A percentile compares a stretch with the other conserved stretches of the same genome.
Conservation (phyloP, 2,888 invertebrate species). For the Harpalus rufipes region DNA sequence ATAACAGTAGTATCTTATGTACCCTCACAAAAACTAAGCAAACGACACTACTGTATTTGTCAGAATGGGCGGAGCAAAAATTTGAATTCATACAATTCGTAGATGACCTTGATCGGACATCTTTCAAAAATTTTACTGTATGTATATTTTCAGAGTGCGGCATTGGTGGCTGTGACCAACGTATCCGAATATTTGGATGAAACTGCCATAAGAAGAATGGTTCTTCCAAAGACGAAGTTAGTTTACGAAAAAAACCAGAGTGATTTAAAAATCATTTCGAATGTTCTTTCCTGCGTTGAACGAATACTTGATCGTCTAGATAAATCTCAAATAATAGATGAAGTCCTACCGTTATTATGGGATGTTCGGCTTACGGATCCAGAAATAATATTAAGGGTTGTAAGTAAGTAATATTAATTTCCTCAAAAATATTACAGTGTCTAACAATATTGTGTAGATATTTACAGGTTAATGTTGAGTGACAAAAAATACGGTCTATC, state of each 20-base stretch:
- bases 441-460: constrained; percentile 81
- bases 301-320: constrained; percentile 91
- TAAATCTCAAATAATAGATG: constrained; percentile 91
- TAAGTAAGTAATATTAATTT: constrained; percentile 88
- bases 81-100: too few relatives aligned
- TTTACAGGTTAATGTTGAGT: constrained; percentile 93
- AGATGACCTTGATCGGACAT: too few relatives aligned
- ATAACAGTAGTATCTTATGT: too few relatives aligned
- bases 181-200: constrained; percentile 92
- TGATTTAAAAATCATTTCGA: constrained; percentile 89
- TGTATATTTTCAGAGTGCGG: constrained; percentile 85
- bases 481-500: constrained; percentile 95
- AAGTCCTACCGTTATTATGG: constrained; percentile 92
- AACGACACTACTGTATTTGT: too few relatives aligned
- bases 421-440: background rate
- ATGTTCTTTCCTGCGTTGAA: constrained; percentile 89
- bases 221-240: constrained; percentile 89
- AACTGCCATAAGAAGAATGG: constrained; percentile 87
- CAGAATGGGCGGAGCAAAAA: too few relatives aligned
- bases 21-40: too few relatives aligned
- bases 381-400: constrained; percentile 92
- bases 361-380: constrained; percentile 93
- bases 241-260: constrained; percentile 89
- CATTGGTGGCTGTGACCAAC: constrained; percentile 91
- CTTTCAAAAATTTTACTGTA: too few relatives aligned